Conservation (phyloP, 2,113 vertebrate species). For the Labrus mixtus region DNA sequence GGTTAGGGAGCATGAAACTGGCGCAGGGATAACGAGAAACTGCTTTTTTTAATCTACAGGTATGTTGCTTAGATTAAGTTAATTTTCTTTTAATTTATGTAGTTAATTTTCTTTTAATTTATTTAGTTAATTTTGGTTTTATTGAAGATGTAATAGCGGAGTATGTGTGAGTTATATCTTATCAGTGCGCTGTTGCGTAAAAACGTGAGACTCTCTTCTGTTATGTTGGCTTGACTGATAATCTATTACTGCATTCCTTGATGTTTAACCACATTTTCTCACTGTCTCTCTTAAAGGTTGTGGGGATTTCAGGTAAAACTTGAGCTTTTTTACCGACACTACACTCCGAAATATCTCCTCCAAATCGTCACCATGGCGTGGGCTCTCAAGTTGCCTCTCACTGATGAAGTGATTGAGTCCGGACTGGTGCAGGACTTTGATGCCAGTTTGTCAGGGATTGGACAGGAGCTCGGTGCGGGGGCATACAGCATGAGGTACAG, state of each 20-base stretch:
- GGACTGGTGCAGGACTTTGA: slow-evolving; percentile 98
- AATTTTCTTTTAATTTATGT: background rate
- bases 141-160: background rate
- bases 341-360: slow-evolving; percentile 32
- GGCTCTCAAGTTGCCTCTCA: slow-evolving; percentile 95
- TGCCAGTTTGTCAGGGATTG: slow-evolving; percentile 96
- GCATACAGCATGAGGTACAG: slow-evolving; percentile 99
- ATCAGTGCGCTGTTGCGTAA: background rate
- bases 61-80: background rate
- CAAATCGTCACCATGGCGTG: slow-evolving; percentile 88
- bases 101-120: no score
- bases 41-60: slow-evolving; percentile 51
- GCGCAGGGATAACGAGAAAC: slow-evolving; percentile 34
- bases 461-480: slow-evolving; percentile 96
- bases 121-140: no score
- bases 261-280: background rate
- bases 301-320: slow-evolving; percentile 12
- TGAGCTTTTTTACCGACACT: slow-evolving; percentile 35
- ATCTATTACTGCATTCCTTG: background rate
- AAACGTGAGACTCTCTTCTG: background rate
- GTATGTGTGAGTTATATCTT: background rate
- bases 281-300: slow-evolving; percentile 20
- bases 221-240: background rate
- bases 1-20: slow-evolving; percentile 55
- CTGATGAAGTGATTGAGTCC: slow-evolving; percentile 97